A percentile compares a stretch with the other conserved stretches of the same genome.
phyloP scores from a whole-genome alignment of 2,113 vertebrate genomes.

The Oreotrochilus melanogaster region DNA sequence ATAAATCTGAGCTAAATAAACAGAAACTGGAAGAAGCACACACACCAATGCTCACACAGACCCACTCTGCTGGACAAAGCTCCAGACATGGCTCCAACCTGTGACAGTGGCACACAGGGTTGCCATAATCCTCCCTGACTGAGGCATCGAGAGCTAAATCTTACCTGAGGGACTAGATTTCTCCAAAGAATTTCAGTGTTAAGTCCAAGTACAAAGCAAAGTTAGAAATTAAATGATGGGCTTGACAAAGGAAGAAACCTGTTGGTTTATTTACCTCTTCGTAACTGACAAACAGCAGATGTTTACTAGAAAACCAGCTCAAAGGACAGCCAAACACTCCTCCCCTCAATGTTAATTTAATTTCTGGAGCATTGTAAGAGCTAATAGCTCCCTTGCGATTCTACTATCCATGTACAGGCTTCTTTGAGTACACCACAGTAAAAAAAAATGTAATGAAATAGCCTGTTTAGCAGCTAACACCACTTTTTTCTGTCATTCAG shows the following conservation, averaged over 20 bases:
- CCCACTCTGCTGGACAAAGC: not conserved
- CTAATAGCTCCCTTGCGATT: not conserved
- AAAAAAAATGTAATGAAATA: not conserved
- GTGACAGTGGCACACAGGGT: accelerated
- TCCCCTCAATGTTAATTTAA: not conserved
- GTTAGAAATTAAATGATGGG: not conserved
- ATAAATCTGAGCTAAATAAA: not conserved
- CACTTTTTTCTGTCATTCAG: not conserved
- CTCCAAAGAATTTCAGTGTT: not conserved
- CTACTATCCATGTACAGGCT: not conserved
- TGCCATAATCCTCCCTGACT: not conserved
- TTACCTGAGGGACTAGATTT: not conserved
- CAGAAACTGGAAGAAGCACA: not conserved
- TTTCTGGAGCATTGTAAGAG: not conserved
- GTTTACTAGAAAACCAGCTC: not conserved
- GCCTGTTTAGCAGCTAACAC: not conserved
- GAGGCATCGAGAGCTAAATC: not conserved
- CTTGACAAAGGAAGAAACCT: not conserved
- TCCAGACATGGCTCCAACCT: not conserved
- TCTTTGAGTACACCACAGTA: not conserved
- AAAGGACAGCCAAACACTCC: not conserved
- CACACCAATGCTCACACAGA: not conserved
- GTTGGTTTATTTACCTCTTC: not conserved
- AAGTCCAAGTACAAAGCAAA: not conserved
- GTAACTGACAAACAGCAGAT: not conserved